Evolutionary conservation across 2,888 invertebrate genomes (phyloP).

Genomic region (Epirrhoe tristata): DNA sequence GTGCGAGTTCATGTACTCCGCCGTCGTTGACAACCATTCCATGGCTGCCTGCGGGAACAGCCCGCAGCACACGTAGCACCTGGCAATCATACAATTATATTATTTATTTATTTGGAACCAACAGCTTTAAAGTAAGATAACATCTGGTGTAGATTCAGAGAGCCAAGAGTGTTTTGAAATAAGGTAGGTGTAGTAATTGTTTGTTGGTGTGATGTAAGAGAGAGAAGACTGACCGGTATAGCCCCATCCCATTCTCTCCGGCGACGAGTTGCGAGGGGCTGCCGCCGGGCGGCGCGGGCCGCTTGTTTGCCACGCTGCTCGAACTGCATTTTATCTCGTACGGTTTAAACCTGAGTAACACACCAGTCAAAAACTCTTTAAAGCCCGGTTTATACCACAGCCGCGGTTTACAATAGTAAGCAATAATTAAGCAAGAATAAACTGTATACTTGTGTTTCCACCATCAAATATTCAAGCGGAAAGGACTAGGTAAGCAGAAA

Average conservation of each 20-base stretch:
- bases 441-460: too few relatives aligned
- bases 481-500: too few relatives aligned
- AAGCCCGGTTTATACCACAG: too few relatives aligned
- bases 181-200: not conserved
- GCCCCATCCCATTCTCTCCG: slow-evolving; percentile 79
- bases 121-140: too few relatives aligned
- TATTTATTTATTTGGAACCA: too few relatives aligned
- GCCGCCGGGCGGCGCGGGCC: slow-evolving; percentile 65
- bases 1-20: slow-evolving; percentile 96
- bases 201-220: not conserved
- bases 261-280: slow-evolving; percentile 68
- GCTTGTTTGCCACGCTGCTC: slow-evolving; percentile 71
- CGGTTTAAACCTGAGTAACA: slow-evolving; percentile 80
- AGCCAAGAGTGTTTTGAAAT: too few relatives aligned
- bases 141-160: too few relatives aligned
- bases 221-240: slow-evolving; percentile 64
- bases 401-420: too few relatives aligned
- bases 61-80: slow-evolving; percentile 93
- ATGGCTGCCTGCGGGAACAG: slow-evolving; percentile 91
- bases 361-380: not conserved
- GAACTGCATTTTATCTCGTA: slow-evolving; percentile 86
- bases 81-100: slow-evolving; percentile 55
- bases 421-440: too few relatives aligned
- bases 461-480: too few relatives aligned
- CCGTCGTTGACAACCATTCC: slow-evolving; percentile 95